phyloP scores from a whole-genome alignment of 1,140 invertebrate genomes.

The Drosophila funebris region DNA sequence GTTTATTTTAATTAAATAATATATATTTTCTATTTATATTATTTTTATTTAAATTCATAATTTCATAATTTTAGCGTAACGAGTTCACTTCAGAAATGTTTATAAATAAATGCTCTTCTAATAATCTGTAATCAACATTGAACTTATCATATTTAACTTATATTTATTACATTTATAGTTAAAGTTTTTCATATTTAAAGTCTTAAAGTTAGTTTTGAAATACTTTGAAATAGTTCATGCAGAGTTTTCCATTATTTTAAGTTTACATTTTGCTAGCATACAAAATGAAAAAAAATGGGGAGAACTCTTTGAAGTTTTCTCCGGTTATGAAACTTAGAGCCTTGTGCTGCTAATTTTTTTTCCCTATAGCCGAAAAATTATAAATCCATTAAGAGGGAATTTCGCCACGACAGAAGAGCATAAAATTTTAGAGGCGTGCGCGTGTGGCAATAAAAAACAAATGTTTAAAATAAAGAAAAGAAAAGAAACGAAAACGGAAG shows the following conservation, averaged over 20 bases:
- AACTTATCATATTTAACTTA: no score
- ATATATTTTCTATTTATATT: no score
- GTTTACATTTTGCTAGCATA: background rate
- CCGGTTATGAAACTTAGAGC: background rate
- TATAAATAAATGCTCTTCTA: no score
- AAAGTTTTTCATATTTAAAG: no score
- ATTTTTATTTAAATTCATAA: no score
- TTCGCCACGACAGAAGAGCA: conserved; percentile 21
- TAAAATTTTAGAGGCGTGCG: conserved; percentile 44
- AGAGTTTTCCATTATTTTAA: background rate
- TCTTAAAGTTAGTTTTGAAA: background rate
- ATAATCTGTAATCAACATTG: no score
- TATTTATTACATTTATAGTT: no score
- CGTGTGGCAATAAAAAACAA: conserved; percentile 51
- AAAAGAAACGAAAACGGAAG: background rate
- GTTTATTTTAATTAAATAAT: no score
- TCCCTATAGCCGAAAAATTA: conserved; percentile 32
- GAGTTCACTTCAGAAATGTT: no score
- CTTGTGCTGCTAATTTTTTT: background rate
- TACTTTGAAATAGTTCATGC: background rate
- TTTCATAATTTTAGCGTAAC: no score
- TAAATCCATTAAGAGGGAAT: conserved; percentile 44
- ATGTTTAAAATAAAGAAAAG: conserved; percentile 19
- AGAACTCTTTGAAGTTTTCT: background rate
- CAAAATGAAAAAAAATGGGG: background rate